Base-by-base conservation (phyloP, 2,888 invertebrate species). In the Lithosia quadra region DNA sequence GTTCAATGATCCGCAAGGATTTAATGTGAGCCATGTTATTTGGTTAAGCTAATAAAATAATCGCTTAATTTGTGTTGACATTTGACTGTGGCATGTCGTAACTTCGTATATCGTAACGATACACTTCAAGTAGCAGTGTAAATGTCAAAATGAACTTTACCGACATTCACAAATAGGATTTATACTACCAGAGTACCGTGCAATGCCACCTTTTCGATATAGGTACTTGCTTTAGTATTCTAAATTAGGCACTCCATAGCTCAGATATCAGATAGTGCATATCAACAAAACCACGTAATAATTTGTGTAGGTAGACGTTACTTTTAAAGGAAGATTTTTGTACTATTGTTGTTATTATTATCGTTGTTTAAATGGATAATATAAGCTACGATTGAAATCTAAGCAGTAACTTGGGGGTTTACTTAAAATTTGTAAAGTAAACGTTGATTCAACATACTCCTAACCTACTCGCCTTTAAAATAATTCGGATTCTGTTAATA, bases 101-200 rank as follows among this genome's bases (percentile, higher is more conserved):
- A 39, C 60, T 24, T 22, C 22, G 39, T 39, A 66, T 73, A 70
- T 67, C 59, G 60, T 63, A 71, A 77, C 58, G 59, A 72, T 69
- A 71, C 71, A 68, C 24, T 69, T 61, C 68, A 74, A 66, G 77
- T 74, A 77, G 73, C 72, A 43, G 56, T 76, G 71, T 82, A 80
- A 84, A 84, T 79, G 79, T 72, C 83, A 77, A 76, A 79, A 76
- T 74, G 77, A 81, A 82, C 80, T 78, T 82, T 74, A 74, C 60
- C 63, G 15, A 53, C 62, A 43, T 43, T 62, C 36, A n/a, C 49
- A 28, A 61, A 62, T 62, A 43, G 74, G 75, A 76, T 74, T 76
- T 77, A 75, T 76, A 72, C 53, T 70, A 73, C 65, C 69, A 78
- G n/a, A n/a, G 18, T 49, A 18, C 9, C 49, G 9, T 49, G 18